Base-by-base conservation (phyloP, 2,888 invertebrate species). In the Cepaea hortensis region DNA sequence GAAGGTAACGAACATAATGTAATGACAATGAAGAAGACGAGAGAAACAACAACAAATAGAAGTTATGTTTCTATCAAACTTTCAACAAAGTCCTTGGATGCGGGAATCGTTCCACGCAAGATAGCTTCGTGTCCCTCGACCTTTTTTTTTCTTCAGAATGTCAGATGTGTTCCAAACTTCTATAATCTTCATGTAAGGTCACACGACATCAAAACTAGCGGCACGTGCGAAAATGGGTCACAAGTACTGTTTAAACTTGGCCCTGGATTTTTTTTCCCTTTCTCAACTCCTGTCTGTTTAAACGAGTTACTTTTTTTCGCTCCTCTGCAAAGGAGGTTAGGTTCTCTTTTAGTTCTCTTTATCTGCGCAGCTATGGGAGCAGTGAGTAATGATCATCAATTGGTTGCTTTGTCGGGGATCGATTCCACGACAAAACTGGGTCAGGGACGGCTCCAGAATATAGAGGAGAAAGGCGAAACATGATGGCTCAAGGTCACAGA, bases 401-500 rank as follows among this genome's bases (percentile, higher is more conserved):
- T 73, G 73, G 73, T 73, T 73, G 73, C 73, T 73, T 73, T 73
- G 73, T 73, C n/a, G 68, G 68, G 68, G 68, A 68, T 68, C 20
- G 68, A n/a, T 15, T 15, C 20, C 55, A 5, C 11, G 68, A 7
- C 35, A 13, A 46, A 73, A 73, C 73, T 73, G 46, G 73, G 73
- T 73, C 73, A 73, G 73, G 73, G 73, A 73, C 73, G 46, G 46
- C 46, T 73, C 73, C 46, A 46, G 46, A 11, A 35, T 11, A 13
- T 35, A 18, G 46, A 46, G 46, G 46, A 13, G 13, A 46, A 73
- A 46, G 73, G 3, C 35, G 35, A 73, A 73, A 35, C 23, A 46
- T 35, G 35, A 73, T 35, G 9, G 73, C 73, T 73, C 73, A 73
- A 73, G 73, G 73, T 46, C 73, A 73, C 46, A 9, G 13, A 73